Conservation (phyloP, 2,113 vertebrate species). For the Eulacestoma nigropectus region DNA sequence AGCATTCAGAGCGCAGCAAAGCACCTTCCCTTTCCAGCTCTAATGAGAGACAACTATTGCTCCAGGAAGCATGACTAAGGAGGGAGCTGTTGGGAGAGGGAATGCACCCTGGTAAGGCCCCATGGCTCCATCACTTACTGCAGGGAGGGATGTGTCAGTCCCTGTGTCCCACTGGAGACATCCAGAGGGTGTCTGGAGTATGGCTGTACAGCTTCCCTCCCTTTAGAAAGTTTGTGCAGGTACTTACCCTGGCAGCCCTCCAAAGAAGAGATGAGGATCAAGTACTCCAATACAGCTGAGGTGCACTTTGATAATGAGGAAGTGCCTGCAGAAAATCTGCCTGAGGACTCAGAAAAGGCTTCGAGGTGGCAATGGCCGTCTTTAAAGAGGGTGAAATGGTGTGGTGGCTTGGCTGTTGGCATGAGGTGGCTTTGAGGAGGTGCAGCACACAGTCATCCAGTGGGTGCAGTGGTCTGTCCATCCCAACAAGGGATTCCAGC, state of each 20-base stretch:
- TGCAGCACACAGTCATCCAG: background rate
- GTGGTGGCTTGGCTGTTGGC: background rate
- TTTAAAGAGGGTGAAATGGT: background rate
- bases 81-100: background rate
- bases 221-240: background rate
- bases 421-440: accelerated
- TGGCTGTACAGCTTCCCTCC: background rate
- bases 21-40: background rate
- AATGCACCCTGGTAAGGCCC: background rate
- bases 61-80: background rate
- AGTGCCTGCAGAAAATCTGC: background rate
- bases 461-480: background rate
- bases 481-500: background rate
- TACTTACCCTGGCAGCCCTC: background rate
- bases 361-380: background rate
- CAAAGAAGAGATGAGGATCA: background rate
- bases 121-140: background rate
- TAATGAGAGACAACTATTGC: background rate
- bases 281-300: background rate
- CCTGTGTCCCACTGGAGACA: background rate
- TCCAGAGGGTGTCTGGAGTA: background rate
- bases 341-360: background rate
- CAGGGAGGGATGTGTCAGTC: background rate
- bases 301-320: background rate
- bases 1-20: background rate